Conservation (phyloP, 2,113 vertebrate genomes). For the Xiphophorus couchianus region DNA sequence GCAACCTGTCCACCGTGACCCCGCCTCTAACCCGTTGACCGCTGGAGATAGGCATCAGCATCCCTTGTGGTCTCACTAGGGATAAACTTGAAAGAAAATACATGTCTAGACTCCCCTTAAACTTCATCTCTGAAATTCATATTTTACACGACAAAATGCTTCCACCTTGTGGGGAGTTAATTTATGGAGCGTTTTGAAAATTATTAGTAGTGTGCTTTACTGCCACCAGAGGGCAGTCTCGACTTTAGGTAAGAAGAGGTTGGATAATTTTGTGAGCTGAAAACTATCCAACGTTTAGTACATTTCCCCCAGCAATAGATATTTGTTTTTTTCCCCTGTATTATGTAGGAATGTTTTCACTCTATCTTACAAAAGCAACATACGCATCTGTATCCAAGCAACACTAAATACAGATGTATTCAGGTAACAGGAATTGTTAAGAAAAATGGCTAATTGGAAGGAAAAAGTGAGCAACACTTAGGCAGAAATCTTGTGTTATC, state of each 20-base stretch:
- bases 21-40: too few species aligned
- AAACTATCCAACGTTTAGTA: not conserved
- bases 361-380: not conserved
- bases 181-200: not conserved
- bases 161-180: not conserved
- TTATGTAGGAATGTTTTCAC: not conserved
- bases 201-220: not conserved
- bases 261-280: not conserved
- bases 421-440: not conserved
- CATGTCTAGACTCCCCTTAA: too few species aligned
- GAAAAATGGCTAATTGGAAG: too few species aligned
- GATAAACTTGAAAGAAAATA: too few species aligned
- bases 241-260: too few species aligned
- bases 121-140: too few species aligned
- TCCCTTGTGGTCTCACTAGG: too few species aligned
- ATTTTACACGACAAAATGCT: not conserved
- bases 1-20: too few species aligned
- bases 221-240: conserved; percentile 36
- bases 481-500: too few species aligned
- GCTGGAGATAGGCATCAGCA: too few species aligned
- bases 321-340: not conserved
- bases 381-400: too few species aligned
- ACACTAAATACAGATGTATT: too few species aligned
- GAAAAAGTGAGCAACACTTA: not conserved
- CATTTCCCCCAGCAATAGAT: not conserved